These are phyloP conservation scores for Chironomus tepperi DNA, from an alignment of 1,140 invertebrate species.

Conservation along the genomic window DNA sequence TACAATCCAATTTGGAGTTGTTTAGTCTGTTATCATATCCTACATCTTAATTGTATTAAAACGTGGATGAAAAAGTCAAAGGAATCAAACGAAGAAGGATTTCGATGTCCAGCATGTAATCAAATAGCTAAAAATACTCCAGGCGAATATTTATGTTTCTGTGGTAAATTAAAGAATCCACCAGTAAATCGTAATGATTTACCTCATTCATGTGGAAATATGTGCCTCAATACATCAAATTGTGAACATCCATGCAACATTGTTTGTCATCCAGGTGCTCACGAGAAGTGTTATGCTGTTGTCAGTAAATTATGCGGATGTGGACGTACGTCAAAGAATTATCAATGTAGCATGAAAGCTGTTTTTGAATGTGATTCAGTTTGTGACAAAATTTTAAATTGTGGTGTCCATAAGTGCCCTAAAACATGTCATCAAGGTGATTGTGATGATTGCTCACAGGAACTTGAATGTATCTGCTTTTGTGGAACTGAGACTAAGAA, in stretches of 20 bases:
- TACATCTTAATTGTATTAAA: slow-evolving; percentile 81
- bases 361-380: slow-evolving; percentile 60
- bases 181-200: slow-evolving; percentile 61
- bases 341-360: slow-evolving; percentile 60
- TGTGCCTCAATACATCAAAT: slow-evolving; percentile 56
- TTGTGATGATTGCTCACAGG: slow-evolving; percentile 58
- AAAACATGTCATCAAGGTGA: slow-evolving; percentile 65
- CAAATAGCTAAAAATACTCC: slow-evolving; percentile 59
- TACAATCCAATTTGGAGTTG: slow-evolving; percentile 83
- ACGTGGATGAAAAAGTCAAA: slow-evolving; percentile 83
- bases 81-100: slow-evolving; percentile 58
- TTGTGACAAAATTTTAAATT: slow-evolving; percentile 64
- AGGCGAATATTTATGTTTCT: slow-evolving; percentile 71
- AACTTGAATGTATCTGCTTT: slow-evolving; percentile 46
- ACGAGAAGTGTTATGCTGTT: slow-evolving; percentile 66
- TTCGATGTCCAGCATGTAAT: slow-evolving; percentile 90
- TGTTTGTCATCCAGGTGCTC: slow-evolving; percentile 85
- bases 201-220: slow-evolving; percentile 83
- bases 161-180: slow-evolving; percentile 65
- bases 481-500: slow-evolving; percentile 41
- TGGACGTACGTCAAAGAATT: slow-evolving; percentile 53
- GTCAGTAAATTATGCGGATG: slow-evolving; percentile 62
- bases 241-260: slow-evolving; percentile 76
- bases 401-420: slow-evolving; percentile 63
- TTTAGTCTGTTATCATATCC: slow-evolving; percentile 78